Percentiles rank a stretch among this genome's conserved stretches.
Conservation (phyloP, 2,113 vertebrate species). For the Suricata suricatta region DNA sequence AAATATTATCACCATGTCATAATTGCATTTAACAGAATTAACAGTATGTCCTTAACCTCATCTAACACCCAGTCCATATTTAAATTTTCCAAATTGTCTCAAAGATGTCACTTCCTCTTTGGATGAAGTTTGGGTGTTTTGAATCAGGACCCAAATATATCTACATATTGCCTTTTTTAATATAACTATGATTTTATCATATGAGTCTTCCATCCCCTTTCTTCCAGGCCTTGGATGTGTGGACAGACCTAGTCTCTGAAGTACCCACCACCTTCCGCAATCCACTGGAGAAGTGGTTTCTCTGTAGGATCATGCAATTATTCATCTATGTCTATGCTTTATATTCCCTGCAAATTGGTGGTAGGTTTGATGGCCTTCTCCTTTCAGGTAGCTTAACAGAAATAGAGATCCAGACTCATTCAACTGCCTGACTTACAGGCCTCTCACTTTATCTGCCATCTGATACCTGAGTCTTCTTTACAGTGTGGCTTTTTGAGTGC, state of each 20-base stretch:
- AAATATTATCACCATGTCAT: not conserved
- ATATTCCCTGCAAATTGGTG: not conserved
- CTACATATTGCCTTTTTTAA: not conserved
- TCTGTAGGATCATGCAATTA: not conserved
- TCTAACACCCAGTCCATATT: not conserved
- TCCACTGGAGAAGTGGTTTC: not conserved
- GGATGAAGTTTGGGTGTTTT: not conserved
- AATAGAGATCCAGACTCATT: not conserved
- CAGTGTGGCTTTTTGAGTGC: not conserved
- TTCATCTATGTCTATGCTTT: not conserved
- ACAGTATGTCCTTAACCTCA: not conserved
- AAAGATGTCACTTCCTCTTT: not conserved
- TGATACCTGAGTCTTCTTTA: not conserved
- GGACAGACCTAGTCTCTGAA: not conserved
- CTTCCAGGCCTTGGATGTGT: not conserved
- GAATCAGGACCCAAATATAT: not conserved
- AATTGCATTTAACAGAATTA: not conserved
- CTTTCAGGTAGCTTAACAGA: not conserved
- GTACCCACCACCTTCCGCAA: rapidly evolving
- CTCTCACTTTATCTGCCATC: not conserved
- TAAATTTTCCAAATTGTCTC: not conserved
- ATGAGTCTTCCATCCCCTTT: not conserved
- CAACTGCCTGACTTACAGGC: too few species aligned
- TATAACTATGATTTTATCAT: not conserved
- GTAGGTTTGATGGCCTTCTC: not conserved